phyloP scores from a whole-genome alignment of 2,888 invertebrate genomes.

The Opisthograptis luteolata region DNA sequence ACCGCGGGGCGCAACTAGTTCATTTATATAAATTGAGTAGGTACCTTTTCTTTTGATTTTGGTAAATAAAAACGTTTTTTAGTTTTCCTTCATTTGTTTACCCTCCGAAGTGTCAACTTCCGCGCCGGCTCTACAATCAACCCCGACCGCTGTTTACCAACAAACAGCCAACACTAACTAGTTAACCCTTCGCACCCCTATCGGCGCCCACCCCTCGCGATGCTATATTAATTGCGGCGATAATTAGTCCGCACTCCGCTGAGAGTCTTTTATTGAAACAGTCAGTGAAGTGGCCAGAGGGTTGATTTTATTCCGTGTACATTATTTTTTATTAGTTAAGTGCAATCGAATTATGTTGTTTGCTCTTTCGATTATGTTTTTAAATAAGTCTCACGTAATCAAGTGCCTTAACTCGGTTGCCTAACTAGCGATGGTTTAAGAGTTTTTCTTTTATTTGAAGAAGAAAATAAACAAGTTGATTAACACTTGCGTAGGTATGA shows the following conservation, averaged over 20 bases:
- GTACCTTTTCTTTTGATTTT: too few species aligned
- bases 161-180: constrained; percentile 9
- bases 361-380: too few species aligned
- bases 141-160: constrained; percentile 5
- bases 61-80: too few species aligned
- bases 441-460: too few species aligned
- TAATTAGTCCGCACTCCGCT: constrained; percentile 36
- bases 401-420: too few species aligned
- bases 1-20: too few species aligned
- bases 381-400: too few species aligned
- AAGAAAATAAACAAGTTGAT: too few species aligned
- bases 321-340: not conserved
- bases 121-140: not conserved
- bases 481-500: too few species aligned
- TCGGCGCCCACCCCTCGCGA: constrained; percentile 7
- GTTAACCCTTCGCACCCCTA: constrained; percentile 11
- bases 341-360: too few species aligned
- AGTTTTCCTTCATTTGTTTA: constrained; percentile 17
- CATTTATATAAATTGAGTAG: too few species aligned
- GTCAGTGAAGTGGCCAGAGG: not conserved
- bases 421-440: too few species aligned
- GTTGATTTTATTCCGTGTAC: not conserved
- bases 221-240: constrained; percentile 38
- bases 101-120: not conserved
- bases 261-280: constrained; percentile 41